Percentiles rank a stretch among this genome's conserved stretches.
Conservation (phyloP, 1,140 invertebrate species). For the Pseudomyrmex pallidus region DNA sequence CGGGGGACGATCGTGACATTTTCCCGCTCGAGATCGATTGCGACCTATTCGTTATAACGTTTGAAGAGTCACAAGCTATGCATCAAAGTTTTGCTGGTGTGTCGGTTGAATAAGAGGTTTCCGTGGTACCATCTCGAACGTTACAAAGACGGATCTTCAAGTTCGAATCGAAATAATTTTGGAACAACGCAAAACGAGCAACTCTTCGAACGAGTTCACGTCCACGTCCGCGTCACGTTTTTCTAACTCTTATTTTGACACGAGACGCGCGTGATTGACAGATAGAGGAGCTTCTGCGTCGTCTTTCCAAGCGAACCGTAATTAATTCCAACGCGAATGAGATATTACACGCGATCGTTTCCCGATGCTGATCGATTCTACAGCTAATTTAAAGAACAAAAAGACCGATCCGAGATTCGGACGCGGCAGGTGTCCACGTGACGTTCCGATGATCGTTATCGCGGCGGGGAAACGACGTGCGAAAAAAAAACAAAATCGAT, state of each 20-base stretch:
- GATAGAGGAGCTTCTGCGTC: background rate
- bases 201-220: too few species aligned
- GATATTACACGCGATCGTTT: constrained; percentile 1
- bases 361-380: background rate
- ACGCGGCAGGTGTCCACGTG: background rate
- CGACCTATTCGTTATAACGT: constrained; percentile 33
- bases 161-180: too few species aligned
- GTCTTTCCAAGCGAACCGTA: background rate
- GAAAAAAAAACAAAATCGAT: constrained; percentile 3
- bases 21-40: constrained; percentile 27
- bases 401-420: background rate
- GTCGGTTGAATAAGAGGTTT: background rate
- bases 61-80: constrained; percentile 38
- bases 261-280: constrained; percentile 14
- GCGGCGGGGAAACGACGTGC: background rate
- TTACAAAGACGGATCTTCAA: background rate
- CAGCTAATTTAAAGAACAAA: background rate
- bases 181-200: too few species aligned
- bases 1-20: constrained; percentile 48
- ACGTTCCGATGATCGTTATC: background rate
- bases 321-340: constrained; percentile 14
- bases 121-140: background rate
- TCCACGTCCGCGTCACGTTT: too few species aligned
- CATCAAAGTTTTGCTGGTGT: background rate
- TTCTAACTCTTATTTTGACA: background rate